Evolutionary conservation across 2,888 invertebrate species (phyloP).

Genomic region (Zhuqinia jingwanae): DNA sequence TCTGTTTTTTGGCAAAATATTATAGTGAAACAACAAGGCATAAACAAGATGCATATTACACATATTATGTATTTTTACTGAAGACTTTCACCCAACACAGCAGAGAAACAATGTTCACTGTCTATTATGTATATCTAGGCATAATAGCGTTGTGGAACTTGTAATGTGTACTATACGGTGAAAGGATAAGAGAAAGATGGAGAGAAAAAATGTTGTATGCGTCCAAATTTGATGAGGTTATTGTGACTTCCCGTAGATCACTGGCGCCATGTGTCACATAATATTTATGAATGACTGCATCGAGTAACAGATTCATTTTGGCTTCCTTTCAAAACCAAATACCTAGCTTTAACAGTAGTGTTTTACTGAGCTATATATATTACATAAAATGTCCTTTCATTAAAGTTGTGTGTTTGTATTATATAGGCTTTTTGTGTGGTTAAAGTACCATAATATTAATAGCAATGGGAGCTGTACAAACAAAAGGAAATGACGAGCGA

Average conservation of each 20-base stretch:
- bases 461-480: not conserved
- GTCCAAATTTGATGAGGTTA: conserved; percentile 23
- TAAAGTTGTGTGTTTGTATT: too few species aligned
- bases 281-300: conserved; percentile 40
- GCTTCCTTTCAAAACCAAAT: conserved; percentile 49
- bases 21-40: too few species aligned
- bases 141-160: not conserved
- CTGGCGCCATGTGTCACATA: conserved; percentile 40
- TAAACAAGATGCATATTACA: too few species aligned
- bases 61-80: too few species aligned
- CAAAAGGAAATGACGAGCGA: not conserved
- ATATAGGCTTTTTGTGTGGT: too few species aligned
- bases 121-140: not conserved
- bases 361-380: too few species aligned
- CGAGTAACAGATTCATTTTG: conserved; percentile 23
- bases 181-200: too few species aligned
- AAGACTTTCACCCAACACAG: too few species aligned
- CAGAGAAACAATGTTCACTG: too few species aligned
- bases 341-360: not conserved
- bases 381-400: too few species aligned
- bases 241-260: not conserved
- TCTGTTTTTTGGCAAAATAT: too few species aligned
- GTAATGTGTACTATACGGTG: not conserved
- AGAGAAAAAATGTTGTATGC: not conserved
- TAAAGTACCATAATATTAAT: not conserved